These are phyloP conservation scores for Carassius carassius DNA, from an alignment of 2,113 vertebrate species.

Conservation along the genomic window DNA sequence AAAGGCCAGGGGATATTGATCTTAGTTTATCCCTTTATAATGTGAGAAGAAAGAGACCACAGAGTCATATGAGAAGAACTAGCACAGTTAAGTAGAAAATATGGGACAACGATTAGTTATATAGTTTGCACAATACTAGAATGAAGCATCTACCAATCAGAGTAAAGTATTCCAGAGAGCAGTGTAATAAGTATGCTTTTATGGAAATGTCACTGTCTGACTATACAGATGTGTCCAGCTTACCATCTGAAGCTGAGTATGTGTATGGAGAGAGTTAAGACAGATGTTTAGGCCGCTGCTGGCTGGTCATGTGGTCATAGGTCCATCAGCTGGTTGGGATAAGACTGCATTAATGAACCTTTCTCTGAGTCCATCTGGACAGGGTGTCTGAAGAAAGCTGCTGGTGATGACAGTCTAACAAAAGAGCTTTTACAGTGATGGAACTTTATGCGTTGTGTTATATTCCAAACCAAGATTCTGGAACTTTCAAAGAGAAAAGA, in stretches of 20 bases:
- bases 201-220: background rate
- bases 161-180: too few relatives aligned
- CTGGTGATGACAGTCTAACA: slow-evolving; percentile 41
- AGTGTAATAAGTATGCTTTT: background rate
- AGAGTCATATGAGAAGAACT: too few relatives aligned
- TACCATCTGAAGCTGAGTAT: background rate
- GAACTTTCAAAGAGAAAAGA: background rate
- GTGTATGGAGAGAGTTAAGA: slow-evolving; percentile 29
- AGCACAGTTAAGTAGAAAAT: too few relatives aligned
- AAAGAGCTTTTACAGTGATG: slow-evolving; percentile 7
- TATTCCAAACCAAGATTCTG: background rate
- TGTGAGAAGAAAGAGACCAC: too few relatives aligned
- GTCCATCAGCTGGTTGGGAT: slow-evolving; percentile 51
- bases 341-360: slow-evolving; percentile 46
- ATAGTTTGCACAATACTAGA: too few relatives aligned
- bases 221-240: slow-evolving; percentile 8
- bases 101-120: too few relatives aligned
- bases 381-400: slow-evolving; percentile 22
- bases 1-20: background rate
- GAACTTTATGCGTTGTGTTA: slow-evolving; percentile 31
- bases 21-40: too few relatives aligned
- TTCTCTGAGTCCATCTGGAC: slow-evolving; percentile 5
- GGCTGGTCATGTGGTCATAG: slow-evolving; percentile 17
- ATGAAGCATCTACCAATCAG: too few relatives aligned
- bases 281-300: slow-evolving; percentile 36